Conservation (phyloP, 1,140 invertebrate species). For the Macrosteles quadrilineatus region DNA sequence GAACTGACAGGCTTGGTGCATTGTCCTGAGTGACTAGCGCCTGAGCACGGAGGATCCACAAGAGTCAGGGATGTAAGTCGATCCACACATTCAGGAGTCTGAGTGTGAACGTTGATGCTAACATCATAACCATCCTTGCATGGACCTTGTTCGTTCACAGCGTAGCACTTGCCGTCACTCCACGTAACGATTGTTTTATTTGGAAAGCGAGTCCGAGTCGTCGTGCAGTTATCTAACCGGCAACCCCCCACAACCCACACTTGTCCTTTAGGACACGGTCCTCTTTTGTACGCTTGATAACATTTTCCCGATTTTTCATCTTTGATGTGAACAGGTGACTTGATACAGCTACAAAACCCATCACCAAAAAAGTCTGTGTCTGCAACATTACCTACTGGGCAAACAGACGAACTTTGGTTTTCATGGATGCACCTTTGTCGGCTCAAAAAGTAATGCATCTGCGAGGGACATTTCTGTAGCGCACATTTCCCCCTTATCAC, state of each 20-base stretch:
- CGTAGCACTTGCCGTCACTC: constrained; percentile 22
- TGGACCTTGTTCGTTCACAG: not conserved
- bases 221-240: not conserved
- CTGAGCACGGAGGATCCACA: not conserved
- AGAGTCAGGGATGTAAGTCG: not conserved
- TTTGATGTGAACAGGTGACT: not conserved
- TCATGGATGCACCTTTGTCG: constrained; percentile 7
- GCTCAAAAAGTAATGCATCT: constrained; percentile 20
- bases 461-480: not conserved
- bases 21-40: not conserved
- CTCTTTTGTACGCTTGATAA: constrained; percentile 23
- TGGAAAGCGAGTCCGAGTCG: too few species aligned
- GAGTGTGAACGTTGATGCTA: not conserved
- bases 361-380: constrained; percentile 18
- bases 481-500: constrained; percentile 13
- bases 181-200: constrained; percentile 7
- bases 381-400: constrained; percentile 6
- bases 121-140: not conserved
- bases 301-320: constrained; percentile 1
- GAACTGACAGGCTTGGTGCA: not conserved
- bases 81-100: not conserved
- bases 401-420: not conserved
- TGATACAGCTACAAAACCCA: constrained; percentile 27
- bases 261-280: constrained; percentile 16
- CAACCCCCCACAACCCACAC: constrained; percentile 9